Evolutionary conservation across 2,113 vertebrate species (phyloP).

Genomic region (Colius striatus): DNA sequence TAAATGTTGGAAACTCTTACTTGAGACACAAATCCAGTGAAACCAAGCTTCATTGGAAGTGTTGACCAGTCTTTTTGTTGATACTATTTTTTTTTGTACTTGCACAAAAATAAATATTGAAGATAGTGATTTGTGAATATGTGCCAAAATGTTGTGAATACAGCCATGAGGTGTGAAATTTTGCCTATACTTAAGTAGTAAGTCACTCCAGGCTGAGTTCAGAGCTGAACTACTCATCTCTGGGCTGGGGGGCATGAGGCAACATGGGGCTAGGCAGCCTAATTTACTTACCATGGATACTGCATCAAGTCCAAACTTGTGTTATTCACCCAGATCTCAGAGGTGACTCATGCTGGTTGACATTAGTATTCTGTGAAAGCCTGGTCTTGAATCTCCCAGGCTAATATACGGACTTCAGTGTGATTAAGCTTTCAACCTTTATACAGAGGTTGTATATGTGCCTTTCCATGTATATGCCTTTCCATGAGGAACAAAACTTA

Average conservation of each 20-base stretch:
- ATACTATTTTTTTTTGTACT: background rate
- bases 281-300: rapidly evolving
- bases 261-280: background rate
- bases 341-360: background rate
- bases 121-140: constrained; percentile 32
- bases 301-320: background rate
- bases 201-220: background rate
- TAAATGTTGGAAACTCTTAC: background rate
- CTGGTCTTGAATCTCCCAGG: background rate
- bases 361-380: background rate
- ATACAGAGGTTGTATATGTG: background rate
- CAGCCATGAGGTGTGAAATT: background rate
- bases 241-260: background rate
- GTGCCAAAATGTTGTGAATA: background rate
- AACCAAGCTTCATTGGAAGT: background rate
- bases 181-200: background rate
- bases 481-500: background rate
- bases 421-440: background rate
- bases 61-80: background rate
- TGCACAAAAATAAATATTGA: constrained; percentile 57
- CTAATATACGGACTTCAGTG: background rate
- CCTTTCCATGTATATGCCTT: background rate
- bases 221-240: background rate
- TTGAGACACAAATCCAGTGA: background rate
- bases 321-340: no score